Evolutionary conservation across 1,140 invertebrate species (phyloP), one percentile per base, ranked within the genome.

Genomic region (Nasonia giraulti): DNA sequence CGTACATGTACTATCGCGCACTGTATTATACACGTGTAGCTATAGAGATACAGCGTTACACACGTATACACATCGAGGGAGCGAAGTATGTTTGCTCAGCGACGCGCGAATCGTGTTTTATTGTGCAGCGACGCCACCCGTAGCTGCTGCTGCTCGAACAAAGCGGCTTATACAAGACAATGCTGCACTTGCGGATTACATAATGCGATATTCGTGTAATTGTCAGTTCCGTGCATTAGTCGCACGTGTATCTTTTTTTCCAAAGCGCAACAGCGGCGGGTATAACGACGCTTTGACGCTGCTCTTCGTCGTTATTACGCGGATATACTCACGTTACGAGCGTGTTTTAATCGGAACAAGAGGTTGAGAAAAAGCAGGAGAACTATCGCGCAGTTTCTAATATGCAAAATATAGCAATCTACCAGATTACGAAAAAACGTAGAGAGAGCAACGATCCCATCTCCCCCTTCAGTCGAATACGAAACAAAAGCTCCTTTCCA

Each of bases 131-230:
- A 44, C 40, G 27, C 27, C 27, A 27, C 27, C 12, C 47, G 47
- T 11, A 2, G 37, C 37, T 50, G 47, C 47, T 17, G 5, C 17
- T 5, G 55, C 55, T 62, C 6, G 55, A 62, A 62, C 55, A 62
- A 62, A 62, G 55, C 55, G 20, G 55, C 55, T 62, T n/a, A 62
- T n/a, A 14, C 55, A 20, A 62, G 55, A 62, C 55, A 62, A 62
- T 62, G 55, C 20, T n/a, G 55, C 55, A 62, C 55, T 62, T 17
- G 20, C 55, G 55, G 55, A 62, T 62, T 62, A 62, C 55, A 62
- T 62, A 62, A 62, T 62, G 20, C 55, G 55, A 62, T 62, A 62
- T 62, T 62, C 55, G 55, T n/a, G 55, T 62, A 62, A 62, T n/a
- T 20, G 20, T n/a, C 55, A n/a, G 55, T 62, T 62, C 17, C 17